Base-by-base conservation (phyloP, 2,113 vertebrate genomes). In the Cyanoderma ruficeps region DNA sequence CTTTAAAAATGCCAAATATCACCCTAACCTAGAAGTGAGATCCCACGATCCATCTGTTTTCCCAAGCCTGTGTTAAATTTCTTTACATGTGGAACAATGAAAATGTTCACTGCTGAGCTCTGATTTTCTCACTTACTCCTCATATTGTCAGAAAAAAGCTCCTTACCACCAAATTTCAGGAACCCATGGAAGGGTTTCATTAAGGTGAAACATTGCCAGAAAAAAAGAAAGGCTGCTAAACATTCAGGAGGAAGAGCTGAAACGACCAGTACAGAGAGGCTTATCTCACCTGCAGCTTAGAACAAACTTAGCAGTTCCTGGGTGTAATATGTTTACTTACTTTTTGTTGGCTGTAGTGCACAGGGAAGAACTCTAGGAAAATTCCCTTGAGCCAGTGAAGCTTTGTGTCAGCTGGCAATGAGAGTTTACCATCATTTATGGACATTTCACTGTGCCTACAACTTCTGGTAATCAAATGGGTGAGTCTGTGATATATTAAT, bases 251-350 rank as follows among this genome's bases (percentile, higher is more conserved):
- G 0, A 0, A 70, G 60, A 30, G 24, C 39, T 90, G 56, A 25
- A 70, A 59, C 0, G 2, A 83, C 13, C 15, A 63, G 31, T 4
- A 31, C 1, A 2, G 6, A 2, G 6, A 77, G 17, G 15, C 37
- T 61, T 57, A 50, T 69, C 75, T 60, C 61, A 41, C 53, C 25
- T 7, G 4, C 37, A 81, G 13, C 27, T 79, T 28, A 89, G 53
- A 68, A 41, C 46, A 90, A 85, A 49, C 30, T 44, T 46, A 37
- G 14, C 50, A 65, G 68, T 30, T 71, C 68, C 25, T 30, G 25
- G 28, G 55, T 47, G 27, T 74, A 50, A 87, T 16, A 27, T 33
- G 68, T 25, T 88, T 55, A 65, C 70, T 42, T n/a, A 88, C 25
- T 37, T 88, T 81, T 60, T 27, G 23, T 56, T 85, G 37, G 35